Percentiles rank a stretch among this genome's conserved stretches.
phyloP scores from a whole-genome alignment of 2,797 vertebrate species.

The Coendou prehensilis region DNA sequence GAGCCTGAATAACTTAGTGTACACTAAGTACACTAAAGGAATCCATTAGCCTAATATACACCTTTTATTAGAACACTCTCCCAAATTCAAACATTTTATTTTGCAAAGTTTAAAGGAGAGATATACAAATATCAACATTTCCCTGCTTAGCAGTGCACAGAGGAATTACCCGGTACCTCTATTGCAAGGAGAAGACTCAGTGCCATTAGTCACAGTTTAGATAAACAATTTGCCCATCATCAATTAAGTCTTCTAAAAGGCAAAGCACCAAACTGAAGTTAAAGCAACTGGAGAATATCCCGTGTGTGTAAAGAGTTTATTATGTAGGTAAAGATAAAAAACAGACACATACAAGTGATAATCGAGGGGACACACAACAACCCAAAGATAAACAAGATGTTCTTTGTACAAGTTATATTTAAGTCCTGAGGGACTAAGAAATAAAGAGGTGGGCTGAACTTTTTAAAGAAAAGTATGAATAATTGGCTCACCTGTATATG shows the following conservation, averaged over 20 bases:
- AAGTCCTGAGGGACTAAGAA: neutral
- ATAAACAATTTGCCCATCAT: neutral
- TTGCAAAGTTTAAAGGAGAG: conserved; percentile 55
- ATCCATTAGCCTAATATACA: conserved; percentile 57
- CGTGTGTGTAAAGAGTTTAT: neutral
- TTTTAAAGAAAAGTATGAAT: neutral
- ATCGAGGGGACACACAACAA: neutral
- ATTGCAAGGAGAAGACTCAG: neutral
- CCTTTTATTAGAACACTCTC: conserved; percentile 23
- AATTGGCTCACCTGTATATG: neutral
- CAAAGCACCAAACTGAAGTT: conserved; percentile 39
- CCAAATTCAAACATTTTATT: neutral
- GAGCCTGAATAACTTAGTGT: neutral
- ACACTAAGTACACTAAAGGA: neutral
- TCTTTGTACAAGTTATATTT: neutral
- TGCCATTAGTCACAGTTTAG: neutral
- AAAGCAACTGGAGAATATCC: conserved; percentile 17
- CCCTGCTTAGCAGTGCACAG: neutral
- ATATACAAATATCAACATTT: conserved; percentile 55
- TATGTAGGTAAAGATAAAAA: conserved; percentile 10
- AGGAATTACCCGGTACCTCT: conserved; percentile 15
- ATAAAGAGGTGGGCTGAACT: neutral
- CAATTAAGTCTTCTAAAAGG: neutral
- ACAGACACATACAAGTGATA: neutral
- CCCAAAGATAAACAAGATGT: neutral